Evolutionary conservation across 2,113 vertebrate species (phyloP).

Genomic region (Macquaria australasica): DNA sequence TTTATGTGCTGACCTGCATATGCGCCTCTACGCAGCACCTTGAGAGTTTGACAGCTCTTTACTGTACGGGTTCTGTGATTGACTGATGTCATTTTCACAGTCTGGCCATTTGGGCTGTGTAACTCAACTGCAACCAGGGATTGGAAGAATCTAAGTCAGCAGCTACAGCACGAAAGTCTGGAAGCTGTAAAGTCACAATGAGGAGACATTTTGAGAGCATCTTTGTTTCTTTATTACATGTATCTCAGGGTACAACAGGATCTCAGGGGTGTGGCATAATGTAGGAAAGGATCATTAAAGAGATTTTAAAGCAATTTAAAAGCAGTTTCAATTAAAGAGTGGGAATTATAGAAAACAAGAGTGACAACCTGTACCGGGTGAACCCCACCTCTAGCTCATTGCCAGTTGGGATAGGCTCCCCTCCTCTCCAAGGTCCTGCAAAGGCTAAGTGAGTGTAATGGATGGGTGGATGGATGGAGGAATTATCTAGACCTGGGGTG

Average conservation of each 20-base stretch:
- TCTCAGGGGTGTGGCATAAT: neutral
- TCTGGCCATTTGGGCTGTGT: slow-evolving; percentile 25
- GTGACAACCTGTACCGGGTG: too few relatives aligned
- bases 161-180: neutral
- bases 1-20: slow-evolving; percentile 47
- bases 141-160: slow-evolving; percentile 11
- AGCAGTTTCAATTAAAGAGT: neutral
- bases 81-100: slow-evolving; percentile 47
- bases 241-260: neutral
- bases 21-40: slow-evolving; percentile 17
- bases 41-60: slow-evolving; percentile 28
- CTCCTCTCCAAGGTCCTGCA: neutral
- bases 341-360: too few relatives aligned
- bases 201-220: slow-evolving; percentile 6
- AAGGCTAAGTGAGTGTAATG: neutral
- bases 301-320: neutral
- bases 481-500: neutral
- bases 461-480: neutral
- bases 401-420: neutral
- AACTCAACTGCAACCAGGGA: slow-evolving; percentile 5
- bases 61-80: slow-evolving; percentile 2
- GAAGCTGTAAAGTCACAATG: neutral
- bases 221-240: neutral
- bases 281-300: neutral
- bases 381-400: neutral